Percentiles rank a stretch among this genome's conserved stretches.
Conservation (phyloP, 1,140 invertebrate species). For the Lithobius niger region DNA sequence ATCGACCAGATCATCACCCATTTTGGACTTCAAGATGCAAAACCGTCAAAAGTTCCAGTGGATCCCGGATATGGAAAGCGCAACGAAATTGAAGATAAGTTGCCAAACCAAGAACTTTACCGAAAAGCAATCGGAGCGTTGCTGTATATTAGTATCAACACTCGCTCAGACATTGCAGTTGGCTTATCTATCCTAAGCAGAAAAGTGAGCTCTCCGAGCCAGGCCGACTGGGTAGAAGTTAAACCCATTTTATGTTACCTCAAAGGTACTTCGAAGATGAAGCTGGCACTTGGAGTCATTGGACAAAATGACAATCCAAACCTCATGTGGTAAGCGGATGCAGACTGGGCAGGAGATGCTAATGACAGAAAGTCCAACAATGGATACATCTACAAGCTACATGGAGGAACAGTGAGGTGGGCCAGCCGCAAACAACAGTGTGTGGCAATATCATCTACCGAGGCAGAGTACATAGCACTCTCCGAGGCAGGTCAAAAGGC, state of each 20-base stretch:
- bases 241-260: neutral
- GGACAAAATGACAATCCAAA: neutral
- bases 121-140: constrained; percentile 6
- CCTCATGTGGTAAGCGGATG: constrained; percentile 9
- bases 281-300: neutral
- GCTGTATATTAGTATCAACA: constrained; percentile 1
- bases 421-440: neutral
- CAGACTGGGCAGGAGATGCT: neutral
- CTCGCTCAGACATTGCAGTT: neutral
- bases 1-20: neutral
- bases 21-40: neutral
- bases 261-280: neutral
- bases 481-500: constrained; percentile 9
- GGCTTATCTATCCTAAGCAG: neutral
- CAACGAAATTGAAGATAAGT: neutral
- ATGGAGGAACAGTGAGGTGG: neutral
- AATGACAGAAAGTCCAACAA: neutral
- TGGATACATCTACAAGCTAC: neutral
- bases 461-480: constrained; percentile 7
- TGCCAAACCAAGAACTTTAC: neutral
- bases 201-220: neutral
- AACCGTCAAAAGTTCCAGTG: neutral
- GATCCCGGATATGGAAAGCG: neutral
- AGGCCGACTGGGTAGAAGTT: no score
- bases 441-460: constrained; percentile 4